phyloP scores from a whole-genome alignment of 2,888 invertebrate species.

The Dexiosoma caninum region DNA sequence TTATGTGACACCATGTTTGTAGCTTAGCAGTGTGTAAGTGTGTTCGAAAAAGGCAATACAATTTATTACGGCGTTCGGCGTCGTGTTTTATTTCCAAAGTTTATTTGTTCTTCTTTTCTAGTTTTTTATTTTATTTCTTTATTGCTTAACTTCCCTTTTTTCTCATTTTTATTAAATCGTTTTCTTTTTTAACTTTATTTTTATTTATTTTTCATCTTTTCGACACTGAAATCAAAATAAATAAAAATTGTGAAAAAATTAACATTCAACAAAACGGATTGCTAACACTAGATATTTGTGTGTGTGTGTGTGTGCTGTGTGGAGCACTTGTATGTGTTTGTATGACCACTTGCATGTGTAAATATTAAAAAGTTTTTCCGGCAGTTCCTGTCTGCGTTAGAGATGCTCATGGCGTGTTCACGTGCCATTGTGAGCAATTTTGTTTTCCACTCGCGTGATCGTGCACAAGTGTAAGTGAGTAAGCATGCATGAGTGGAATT shows the following conservation, averaged over 20 bases:
- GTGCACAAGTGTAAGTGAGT: too few species aligned
- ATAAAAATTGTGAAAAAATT: not conserved
- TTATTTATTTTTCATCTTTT: slow-evolving; percentile 20
- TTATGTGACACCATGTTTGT: not conserved
- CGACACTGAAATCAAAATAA: not conserved
- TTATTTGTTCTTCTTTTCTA: slow-evolving; percentile 12
- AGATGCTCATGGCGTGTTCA: too few species aligned
- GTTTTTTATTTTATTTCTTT: slow-evolving; percentile 9
- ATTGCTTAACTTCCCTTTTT: slow-evolving; percentile 5
- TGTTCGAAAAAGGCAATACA: not conserved
- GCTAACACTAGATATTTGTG: slow-evolving; percentile 33
- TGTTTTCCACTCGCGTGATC: too few species aligned
- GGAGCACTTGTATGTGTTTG: not conserved
- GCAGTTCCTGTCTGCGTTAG: not conserved
- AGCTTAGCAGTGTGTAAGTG: not conserved
- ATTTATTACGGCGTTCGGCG: slow-evolving; percentile 17
- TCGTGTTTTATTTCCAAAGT: slow-evolving; percentile 16
- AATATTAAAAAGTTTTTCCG: slow-evolving; percentile 33
- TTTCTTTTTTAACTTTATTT: slow-evolving; percentile 14
- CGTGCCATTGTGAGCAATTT: too few species aligned
- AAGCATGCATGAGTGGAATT: too few species aligned
- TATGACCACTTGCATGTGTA: not conserved
- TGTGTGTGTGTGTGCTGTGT: not conserved
- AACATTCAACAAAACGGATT: slow-evolving; percentile 32
- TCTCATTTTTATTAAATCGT: slow-evolving; percentile 34